phyloP scores from a whole-genome alignment of 2,888 invertebrate species.

The Drosophila quinaria region DNA sequence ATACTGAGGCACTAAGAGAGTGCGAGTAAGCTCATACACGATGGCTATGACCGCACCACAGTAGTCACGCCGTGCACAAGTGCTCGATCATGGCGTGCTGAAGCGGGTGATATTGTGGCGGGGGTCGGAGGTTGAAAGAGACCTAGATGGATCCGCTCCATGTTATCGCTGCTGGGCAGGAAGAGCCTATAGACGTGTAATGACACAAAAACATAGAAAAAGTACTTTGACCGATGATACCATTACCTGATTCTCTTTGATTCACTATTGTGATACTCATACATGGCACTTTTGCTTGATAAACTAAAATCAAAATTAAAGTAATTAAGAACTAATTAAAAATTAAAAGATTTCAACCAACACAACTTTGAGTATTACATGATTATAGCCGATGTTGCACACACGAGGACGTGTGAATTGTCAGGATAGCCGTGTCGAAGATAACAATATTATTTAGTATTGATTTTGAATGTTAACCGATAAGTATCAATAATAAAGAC shows the following conservation, averaged over 20 bases:
- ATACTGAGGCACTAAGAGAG: not conserved
- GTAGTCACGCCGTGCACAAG: slow-evolving; percentile 2
- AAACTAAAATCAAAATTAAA: not conserved
- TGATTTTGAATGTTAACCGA: too few species aligned
- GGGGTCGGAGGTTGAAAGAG: too few species aligned
- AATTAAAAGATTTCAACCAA: not conserved
- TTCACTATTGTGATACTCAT: not conserved
- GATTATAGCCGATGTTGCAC: not conserved
- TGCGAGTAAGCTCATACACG: not conserved
- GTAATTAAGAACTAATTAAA: too few species aligned
- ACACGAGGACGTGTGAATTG: slow-evolving; percentile 2
- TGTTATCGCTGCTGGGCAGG: too few species aligned
- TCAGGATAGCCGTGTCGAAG: not conserved
- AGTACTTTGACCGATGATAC: slow-evolving; percentile 1
- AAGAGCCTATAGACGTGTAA: slow-evolving; percentile 2
- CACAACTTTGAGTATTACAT: not conserved
- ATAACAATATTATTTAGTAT: too few species aligned
- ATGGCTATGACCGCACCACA: not conserved
- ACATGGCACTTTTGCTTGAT: not conserved
- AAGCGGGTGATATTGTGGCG: too few species aligned
- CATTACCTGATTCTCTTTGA: not conserved
- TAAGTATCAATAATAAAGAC: too few species aligned
- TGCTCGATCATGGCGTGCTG: not conserved
- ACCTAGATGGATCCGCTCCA: too few species aligned
- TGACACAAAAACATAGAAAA: not conserved